Base-by-base conservation (phyloP, 2,888 invertebrate genomes). In the Lucinisca nassula region DNA sequence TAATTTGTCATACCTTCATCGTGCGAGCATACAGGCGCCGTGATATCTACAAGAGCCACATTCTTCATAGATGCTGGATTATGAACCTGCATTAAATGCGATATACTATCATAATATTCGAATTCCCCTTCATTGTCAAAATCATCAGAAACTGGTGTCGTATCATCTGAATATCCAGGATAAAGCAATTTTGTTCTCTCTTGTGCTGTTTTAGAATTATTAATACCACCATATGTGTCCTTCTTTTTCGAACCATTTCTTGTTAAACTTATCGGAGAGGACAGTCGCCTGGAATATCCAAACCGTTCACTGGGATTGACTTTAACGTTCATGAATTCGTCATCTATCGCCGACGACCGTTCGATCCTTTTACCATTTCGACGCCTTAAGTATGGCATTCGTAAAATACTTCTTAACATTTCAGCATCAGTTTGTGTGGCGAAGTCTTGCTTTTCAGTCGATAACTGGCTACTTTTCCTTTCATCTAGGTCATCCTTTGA, bases 401-500 rank as follows among this genome's bases (percentile, higher is more conserved):
- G 35, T 35, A 81, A 45, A 49, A 90, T 83, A 58, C 87, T 78
- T 32, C 92, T 85, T 40, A 91, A 84, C 21, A 93, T 85, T 3
- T 92, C 92, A 0, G 90, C 82, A 58, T 92, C 92, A 0, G 94
- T 94, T 77, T 94, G 94, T 51, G 93, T 92, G 8, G 84, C 89
- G 0, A 75, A 83, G 74, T 92, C 92, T 12, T 87, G 85, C 75
- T 81, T 85, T 37, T 87, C 58, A 58, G 75, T 76, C 6, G 73
- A 72, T 2, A 86, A 78, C 30, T 85, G 87, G 79, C 88, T 90
- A 30, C 89, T 58, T 58, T 87, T 89, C 6, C 87, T 61, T 45
- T 92, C 91, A 17, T 89, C 85, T 2, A 90, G 90, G 6, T 89
- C 90, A 32, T 91, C 92, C 74, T 89, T 92, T 4, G 90, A 91